These are phyloP conservation scores for Pristionchus pacificus DNA, from an alignment of 1,140 invertebrate species.

Conservation along the genomic window DNA sequence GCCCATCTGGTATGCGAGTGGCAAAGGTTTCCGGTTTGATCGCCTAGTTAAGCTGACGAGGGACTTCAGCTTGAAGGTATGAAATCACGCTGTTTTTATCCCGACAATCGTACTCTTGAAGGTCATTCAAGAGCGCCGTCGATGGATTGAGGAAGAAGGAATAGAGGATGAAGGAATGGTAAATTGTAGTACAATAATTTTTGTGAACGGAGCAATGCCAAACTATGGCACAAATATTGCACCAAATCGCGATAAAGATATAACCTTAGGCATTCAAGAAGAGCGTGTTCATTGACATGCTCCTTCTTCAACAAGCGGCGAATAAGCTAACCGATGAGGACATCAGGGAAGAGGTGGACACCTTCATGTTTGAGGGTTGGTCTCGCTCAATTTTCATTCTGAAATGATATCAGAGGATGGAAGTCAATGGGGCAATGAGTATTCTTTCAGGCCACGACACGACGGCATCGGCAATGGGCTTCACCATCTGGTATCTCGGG, in stretches of 20 bases:
- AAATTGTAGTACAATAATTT: neutral
- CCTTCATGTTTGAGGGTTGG: constrained; percentile 71
- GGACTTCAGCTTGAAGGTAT: constrained; percentile 36
- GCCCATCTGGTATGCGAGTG: constrained; percentile 73
- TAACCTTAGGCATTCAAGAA: too few relatives aligned
- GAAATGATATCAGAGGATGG: neutral
- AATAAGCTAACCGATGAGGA: constrained; percentile 64
- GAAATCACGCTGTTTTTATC: constrained; percentile 10
- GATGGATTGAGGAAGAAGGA: neutral
- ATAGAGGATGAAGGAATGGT: constrained; percentile 3
- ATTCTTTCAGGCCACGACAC: constrained; percentile 69
- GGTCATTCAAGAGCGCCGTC: neutral
- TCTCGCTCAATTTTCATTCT: neutral
- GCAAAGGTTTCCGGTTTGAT: constrained; percentile 71
- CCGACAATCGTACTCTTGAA: neutral
- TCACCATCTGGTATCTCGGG: constrained; percentile 60
- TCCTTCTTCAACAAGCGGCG: constrained; percentile 74
- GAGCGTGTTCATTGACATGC: constrained; percentile 85
- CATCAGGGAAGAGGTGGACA: constrained; percentile 71
- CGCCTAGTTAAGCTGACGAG: constrained; percentile 67
- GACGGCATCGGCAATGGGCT: constrained; percentile 74
- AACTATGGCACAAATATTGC: neutral
- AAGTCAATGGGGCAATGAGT: neutral
- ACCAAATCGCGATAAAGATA: neutral
- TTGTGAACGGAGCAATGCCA: neutral